These are phyloP conservation scores for Zoanthus sociatus DNA, from an alignment of 92 coral and sea anemone species.

Conservation along the genomic window DNA sequence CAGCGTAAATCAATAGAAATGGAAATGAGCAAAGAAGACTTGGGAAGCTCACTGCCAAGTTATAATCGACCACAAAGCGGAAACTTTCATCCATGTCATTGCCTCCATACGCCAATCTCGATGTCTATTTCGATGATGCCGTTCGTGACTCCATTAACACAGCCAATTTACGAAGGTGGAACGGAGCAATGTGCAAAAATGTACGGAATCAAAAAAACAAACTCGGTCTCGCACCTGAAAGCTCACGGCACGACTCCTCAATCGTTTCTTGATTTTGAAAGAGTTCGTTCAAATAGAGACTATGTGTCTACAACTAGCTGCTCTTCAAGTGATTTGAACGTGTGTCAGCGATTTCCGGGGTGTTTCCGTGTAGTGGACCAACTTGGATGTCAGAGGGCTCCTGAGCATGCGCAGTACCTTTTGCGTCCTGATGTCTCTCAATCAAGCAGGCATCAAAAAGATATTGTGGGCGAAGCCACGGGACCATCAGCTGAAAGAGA, in stretches of 20 bases:
- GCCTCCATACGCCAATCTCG: neutral
- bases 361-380: neutral
- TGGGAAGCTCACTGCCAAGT: neutral
- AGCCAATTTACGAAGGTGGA: neutral
- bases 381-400: neutral
- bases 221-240: neutral
- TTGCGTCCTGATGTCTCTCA: too few species aligned
- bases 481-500: too few species aligned
- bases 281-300: neutral
- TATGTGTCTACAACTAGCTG: neutral
- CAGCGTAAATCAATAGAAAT: neutral
- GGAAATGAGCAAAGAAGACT: neutral
- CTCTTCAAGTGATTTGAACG: neutral
- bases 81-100: neutral
- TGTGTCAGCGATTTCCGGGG: neutral
- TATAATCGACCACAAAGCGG: neutral
- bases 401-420: neutral
- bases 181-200: neutral
- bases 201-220: neutral
- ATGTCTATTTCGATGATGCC: slow-evolving; percentile 1
- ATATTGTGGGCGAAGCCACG: too few species aligned
- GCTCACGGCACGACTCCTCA: neutral
- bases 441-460: too few species aligned
- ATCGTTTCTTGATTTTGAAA: neutral
- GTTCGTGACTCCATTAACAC: neutral